Base-by-base conservation (phyloP, 37 sponge, comb jelly and placozoan species). In the Dysidea cf. avara region DNA sequence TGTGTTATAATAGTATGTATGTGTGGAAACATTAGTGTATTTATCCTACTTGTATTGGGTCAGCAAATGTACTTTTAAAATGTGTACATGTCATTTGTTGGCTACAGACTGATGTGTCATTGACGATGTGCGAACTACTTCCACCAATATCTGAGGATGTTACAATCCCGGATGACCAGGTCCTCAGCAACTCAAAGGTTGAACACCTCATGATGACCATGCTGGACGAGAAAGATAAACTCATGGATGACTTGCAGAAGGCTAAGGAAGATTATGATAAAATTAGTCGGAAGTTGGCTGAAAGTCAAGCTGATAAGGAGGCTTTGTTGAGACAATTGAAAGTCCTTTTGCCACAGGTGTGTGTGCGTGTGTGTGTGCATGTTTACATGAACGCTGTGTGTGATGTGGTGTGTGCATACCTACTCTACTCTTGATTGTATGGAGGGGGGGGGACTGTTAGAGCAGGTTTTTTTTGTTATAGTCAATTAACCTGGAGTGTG, bases 181-280 rank as follows among this genome's bases (percentile, higher is more conserved):
- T 11, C 12, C 77, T 58, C 51, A 84, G 83, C 30, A 70, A 49
- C 39, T 48, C 70, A 7, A 72, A 67, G 16, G 49, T 92, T 38
- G 92, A 92, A 60, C 87, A 82, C 61, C 80, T 92, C 30, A 74
- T 86, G 81, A 79, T 92, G 37, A 60, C 50, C 66, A 77, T 92
- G 84, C 32, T 92, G 76, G 83, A 82, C 36, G 92, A 87, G 76
- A 82, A 81, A 9, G 83, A 82, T 25, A 78, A 72, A 62, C 71
- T 92, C 28, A 81, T 87, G 80, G 76, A 79, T 64, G 79, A 74
- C 37, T 71, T 78, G 14, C 24, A 69, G 3, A 84, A 92, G 49
- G 69, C 71, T 28, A 80, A 86, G 36, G 87, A 92, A 22, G 25
- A 59, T 6, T 83, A 76, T 51, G 61, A 18, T n/a, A 77, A 66